Evolutionary conservation across 2,113 vertebrate genomes (phyloP).

Genomic region (Malaclemys terrapin): DNA sequence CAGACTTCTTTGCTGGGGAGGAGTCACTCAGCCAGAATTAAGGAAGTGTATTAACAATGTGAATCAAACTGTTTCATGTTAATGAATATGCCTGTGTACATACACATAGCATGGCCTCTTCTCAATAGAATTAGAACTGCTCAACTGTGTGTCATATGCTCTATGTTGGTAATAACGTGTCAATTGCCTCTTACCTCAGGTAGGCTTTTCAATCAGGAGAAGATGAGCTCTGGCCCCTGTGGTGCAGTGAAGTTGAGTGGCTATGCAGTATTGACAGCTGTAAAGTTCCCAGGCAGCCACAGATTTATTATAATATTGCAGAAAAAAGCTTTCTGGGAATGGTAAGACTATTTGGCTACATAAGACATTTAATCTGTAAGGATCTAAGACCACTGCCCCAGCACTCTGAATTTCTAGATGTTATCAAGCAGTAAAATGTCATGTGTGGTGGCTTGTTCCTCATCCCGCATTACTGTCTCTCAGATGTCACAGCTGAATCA

Average conservation of each 20-base stretch:
- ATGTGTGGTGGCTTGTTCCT: fast-evolving
- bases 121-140: fast-evolving
- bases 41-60: not conserved
- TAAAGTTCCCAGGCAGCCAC: fast-evolving
- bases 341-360: not conserved
- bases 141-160: not conserved
- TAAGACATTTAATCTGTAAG: fast-evolving
- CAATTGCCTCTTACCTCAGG: not conserved
- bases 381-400: not conserved
- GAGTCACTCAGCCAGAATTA: not conserved
- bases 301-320: not conserved
- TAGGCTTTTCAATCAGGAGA: not conserved
- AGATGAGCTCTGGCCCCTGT: fast-evolving
- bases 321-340: not conserved
- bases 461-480: not conserved
- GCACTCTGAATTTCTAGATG: not conserved
- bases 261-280: fast-evolving
- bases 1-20: conserved; percentile 10
- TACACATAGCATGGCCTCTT: not conserved
- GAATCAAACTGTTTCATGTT: not conserved
- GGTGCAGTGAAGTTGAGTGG: not conserved
- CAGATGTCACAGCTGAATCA: conserved; percentile 31
- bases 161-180: fast-evolving
- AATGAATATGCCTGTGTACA: not conserved
- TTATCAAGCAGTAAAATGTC: not conserved